Base-by-base conservation (phyloP, 2,888 invertebrate species). In the Plebejus anna region DNA sequence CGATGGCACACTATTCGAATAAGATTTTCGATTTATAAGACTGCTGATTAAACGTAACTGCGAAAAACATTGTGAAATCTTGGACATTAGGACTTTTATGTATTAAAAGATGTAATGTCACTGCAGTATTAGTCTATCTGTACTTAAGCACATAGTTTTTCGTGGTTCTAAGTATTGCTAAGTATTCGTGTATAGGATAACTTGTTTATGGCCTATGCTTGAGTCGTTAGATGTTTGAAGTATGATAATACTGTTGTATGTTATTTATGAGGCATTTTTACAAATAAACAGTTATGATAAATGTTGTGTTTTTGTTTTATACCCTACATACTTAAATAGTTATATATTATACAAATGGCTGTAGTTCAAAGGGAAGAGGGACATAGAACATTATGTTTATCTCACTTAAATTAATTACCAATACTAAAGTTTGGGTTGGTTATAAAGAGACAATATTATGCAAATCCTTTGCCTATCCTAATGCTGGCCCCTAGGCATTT, bases 231-330 rank as follows among this genome's bases (percentile, higher is more conserved):
- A 42, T 71, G 22, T 88, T 55, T 85, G 88, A 85, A 85, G 87
- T 84, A 86, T 76, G 78, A 55, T 76, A 66, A 75, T 66, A 70
- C 78, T 77, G 84, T 87, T 84, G 82, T 87, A 85, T 85, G 89
- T 91, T 93, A 92, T 92, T 92, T 90, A 91, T 86, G 86, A 91
- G 86, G 89, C 89, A 91, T 92, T 92, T 92, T 89, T 85, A 88
- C 87, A 88, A 92, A 91, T 90, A 90, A 90, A 90, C 82, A 81
- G 86, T 86, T 85, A 86, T 82, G 78, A 80, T 78, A 76, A 80
- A 78, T 6, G 7, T 73, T 77, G 55, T 11, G 42, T 78, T 76
- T 77, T 77, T 75, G 75, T 77, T 70, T 76, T 59, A 57, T 47
- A 76, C 42, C 42, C 75, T 42, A 22, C 32, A 7, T 55, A 6